Conservation (phyloP, 1,140 invertebrate genomes). For the Drosophila pandora region DNA sequence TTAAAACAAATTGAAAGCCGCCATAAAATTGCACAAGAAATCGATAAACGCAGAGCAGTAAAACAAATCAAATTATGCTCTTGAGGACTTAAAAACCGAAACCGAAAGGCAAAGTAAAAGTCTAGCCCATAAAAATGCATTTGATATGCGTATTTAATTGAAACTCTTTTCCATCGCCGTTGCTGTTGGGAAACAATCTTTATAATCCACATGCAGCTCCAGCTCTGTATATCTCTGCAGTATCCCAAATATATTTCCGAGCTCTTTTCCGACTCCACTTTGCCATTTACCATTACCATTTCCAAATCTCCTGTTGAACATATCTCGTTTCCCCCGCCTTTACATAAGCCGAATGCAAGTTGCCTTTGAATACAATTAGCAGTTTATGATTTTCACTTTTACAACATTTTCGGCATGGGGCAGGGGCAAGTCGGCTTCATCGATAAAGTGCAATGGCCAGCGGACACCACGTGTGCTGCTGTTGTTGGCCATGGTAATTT, state of each 20-base stretch:
- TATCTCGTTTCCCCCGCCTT: conserved; percentile 9
- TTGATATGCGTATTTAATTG: conserved; percentile 70
- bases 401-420: conserved; percentile 35
- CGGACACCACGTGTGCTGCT: conserved; percentile 41
- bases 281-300: conserved; percentile 12
- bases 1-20: conserved; percentile 63
- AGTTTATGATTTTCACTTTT: conserved; percentile 78
- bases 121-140: conserved; percentile 54
- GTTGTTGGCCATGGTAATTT: conserved; percentile 40
- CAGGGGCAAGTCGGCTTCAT: conserved; percentile 27
- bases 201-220: neutral
- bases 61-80: conserved; percentile 74
- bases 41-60: conserved; percentile 62
- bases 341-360: conserved; percentile 54
- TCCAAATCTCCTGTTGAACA: neutral
- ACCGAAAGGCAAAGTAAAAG: conserved; percentile 67
- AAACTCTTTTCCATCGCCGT: conserved; percentile 27
- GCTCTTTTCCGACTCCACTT: neutral
- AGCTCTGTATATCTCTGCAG: neutral
- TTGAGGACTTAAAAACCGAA: conserved; percentile 35
- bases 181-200: conserved; percentile 26
- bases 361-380: conserved; percentile 75
- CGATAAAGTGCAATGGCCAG: conserved; percentile 52
- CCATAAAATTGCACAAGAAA: conserved; percentile 58
- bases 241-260: neutral